Evolutionary conservation across 2,113 vertebrate genomes (phyloP).

Genomic region (Macroglossus sobrinus): DNA sequence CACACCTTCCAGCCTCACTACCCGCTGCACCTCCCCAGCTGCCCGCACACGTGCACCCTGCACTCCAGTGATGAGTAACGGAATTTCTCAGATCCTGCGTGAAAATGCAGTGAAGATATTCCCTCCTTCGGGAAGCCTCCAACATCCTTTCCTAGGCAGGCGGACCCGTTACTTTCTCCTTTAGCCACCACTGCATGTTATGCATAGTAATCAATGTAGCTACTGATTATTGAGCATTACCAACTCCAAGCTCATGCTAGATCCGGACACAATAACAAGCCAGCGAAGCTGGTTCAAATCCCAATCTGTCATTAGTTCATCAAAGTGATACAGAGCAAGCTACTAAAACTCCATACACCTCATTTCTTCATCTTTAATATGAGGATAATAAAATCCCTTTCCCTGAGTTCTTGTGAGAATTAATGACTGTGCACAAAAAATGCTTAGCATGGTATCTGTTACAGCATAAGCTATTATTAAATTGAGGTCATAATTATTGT

Average conservation of each 20-base stretch:
- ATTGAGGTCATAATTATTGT: neutral
- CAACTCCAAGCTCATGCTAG: neutral
- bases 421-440: neutral
- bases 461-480: neutral
- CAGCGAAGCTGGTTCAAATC: neutral
- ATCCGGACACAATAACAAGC: neutral
- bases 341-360: neutral
- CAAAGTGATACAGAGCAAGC: neutral
- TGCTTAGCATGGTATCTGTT: neutral
- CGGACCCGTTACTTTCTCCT: neutral
- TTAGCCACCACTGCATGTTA: slow-evolving; percentile 31
- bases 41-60: neutral
- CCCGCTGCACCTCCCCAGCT: neutral
- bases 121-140: neutral
- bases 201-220: neutral
- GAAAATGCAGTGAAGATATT: neutral
- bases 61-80: neutral
- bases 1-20: neutral
- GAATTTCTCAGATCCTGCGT: neutral
- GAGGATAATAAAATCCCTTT: neutral
- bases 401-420: neutral
- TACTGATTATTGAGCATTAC: neutral
- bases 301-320: neutral
- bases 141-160: neutral
- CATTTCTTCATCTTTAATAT: slow-evolving; percentile 11